Base-by-base conservation (phyloP, 2,113 vertebrate species). In the Rhynchopsitta pachyrhyncha region DNA sequence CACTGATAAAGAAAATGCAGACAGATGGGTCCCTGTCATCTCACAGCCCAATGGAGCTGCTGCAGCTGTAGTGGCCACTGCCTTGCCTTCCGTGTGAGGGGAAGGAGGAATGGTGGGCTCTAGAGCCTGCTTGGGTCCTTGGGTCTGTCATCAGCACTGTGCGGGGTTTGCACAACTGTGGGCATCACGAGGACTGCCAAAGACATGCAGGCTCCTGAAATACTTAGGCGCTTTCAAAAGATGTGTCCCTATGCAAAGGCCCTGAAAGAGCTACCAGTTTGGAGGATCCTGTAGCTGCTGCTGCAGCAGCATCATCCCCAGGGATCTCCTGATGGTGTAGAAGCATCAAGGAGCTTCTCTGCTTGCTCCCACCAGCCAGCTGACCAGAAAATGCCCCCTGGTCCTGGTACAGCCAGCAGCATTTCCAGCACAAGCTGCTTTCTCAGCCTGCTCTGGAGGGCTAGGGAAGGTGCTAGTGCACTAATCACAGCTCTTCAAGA, bases 31-130 rank as follows among this genome's bases (percentile, higher is more conserved):
- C 60, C 23, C 41, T 39, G 73, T 59, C n/a, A 47, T 25, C 27
- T 66, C 20, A 24, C 3, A 1, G 35, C 17, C 46, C 8, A 3
- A 2, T 0, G 1, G 39, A 80, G 52, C 50, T 0, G 0, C 49
- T n/a, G 50, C n/a, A 28, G 35, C 31, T 0, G 0, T 15, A 1
- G 17, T 6, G 23, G 11, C 39, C 0, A 0, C 42, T 42, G 41
- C 60, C 10, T 53, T 29, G 6, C 6, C 14, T 53, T 83, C 29
- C 57, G 50, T 0, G 0, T 0, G 0, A 55, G 35, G 10, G 18
- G 22, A 50, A 37, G 33, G 16, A 81, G 44, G 20, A 35, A 35
- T 1, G 1, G 27, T 8, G 3, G 69, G 59, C 4, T 59, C 29
- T 41, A 41, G 44, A 81, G 31, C 35, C 33, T n/a, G 17, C 53